phyloP scores from a whole-genome alignment of 92 coral and sea anemone species.

The Palythoa heliodiscus region DNA sequence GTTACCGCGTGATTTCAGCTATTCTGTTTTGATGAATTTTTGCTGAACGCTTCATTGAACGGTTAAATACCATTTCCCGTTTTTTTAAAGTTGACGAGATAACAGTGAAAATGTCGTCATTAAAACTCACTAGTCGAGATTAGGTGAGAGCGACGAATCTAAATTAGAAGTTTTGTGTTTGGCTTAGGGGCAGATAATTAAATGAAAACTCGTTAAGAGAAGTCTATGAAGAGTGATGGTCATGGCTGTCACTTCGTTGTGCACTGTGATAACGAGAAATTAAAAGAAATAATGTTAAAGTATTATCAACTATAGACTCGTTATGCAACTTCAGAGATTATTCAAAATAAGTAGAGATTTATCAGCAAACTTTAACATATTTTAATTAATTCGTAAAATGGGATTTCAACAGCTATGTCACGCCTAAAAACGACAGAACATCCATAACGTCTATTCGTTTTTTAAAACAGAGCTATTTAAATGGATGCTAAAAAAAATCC shows the following conservation, averaged over 20 bases:
- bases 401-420: not conserved
- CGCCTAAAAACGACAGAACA: not conserved
- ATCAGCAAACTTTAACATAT: not conserved
- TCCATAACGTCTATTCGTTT: not conserved
- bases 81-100: not conserved
- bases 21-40: conserved; percentile 13
- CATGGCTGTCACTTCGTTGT: not conserved
- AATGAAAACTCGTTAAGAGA: not conserved
- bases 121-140: not conserved
- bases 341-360: not conserved
- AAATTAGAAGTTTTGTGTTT: not conserved
- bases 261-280: not conserved
- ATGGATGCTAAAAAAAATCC: too few species aligned
- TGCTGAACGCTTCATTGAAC: not conserved
- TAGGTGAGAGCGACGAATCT: not conserved
- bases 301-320: not conserved
- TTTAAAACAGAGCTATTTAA: not conserved
- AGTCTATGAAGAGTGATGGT: not conserved
- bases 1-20: conserved; percentile 4
- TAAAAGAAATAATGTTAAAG: not conserved
- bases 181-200: not conserved
- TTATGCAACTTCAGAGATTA: not conserved
- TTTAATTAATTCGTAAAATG: not conserved
- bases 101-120: not conserved
- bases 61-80: not conserved